A percentile compares a stretch with the other conserved stretches of the same genome.
phyloP scores from a whole-genome alignment of 2,113 vertebrate genomes.

The Panthera tigris region DNA sequence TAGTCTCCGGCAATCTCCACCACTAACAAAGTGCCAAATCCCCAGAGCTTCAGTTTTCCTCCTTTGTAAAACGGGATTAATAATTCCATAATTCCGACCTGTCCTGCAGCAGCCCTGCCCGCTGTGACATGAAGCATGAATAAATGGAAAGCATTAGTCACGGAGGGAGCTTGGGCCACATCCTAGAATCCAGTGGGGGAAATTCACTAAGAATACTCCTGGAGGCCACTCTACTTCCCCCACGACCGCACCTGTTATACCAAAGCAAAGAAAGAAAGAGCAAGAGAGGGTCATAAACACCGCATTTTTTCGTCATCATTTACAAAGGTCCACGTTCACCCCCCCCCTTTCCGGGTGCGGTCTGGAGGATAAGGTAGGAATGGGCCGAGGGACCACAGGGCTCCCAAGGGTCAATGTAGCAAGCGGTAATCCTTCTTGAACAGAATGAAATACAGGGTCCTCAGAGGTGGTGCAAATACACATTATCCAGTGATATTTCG shows the following conservation, averaged over 20 bases:
- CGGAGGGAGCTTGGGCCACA: neutral
- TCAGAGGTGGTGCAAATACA: neutral
- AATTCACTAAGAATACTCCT: neutral
- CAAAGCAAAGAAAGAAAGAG: neutral
- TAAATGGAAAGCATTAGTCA: neutral
- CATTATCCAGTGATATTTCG: conserved; percentile 27
- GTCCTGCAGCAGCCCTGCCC: neutral
- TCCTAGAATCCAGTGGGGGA: neutral
- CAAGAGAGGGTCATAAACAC: no score
- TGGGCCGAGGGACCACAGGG: neutral
- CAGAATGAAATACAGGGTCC: neutral
- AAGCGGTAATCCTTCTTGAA: neutral
- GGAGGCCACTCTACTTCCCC: no score
- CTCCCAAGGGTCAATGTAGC: neutral
- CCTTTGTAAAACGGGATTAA: neutral
- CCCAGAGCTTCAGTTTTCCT: neutral
- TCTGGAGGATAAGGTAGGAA: neutral
- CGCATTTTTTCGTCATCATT: neutral
- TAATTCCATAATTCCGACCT: neutral
- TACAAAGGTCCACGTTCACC: neutral
- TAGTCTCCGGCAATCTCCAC: neutral
- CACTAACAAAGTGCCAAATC: neutral
- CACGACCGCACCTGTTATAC: no score
- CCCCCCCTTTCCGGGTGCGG: neutral
- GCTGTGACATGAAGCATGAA: neutral